Evolutionary conservation across 2,797 vertebrate genomes (phyloP).

Genomic region (Enteromius radiatus): DNA sequence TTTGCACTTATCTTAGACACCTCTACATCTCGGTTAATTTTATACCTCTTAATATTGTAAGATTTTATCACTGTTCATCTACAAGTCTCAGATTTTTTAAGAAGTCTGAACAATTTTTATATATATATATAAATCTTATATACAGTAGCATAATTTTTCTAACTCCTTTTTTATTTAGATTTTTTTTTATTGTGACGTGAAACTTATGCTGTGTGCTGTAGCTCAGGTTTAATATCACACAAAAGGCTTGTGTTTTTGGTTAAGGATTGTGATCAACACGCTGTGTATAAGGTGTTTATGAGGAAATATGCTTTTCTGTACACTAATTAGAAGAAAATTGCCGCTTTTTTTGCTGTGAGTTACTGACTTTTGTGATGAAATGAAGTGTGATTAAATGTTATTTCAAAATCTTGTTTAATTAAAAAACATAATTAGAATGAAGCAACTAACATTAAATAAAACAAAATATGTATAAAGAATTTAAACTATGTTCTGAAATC

Average conservation of each 20-base stretch:
- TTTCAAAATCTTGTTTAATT: neutral
- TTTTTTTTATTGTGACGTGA: neutral
- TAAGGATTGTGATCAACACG: neutral
- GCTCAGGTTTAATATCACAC: conserved; percentile 5
- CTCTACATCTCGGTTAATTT: neutral
- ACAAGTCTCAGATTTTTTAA: neutral
- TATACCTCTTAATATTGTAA: neutral
- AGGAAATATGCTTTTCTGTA: neutral
- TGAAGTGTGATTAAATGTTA: neutral
- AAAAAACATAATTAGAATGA: neutral
- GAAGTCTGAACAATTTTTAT: too few species aligned
- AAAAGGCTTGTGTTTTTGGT: conserved; percentile 3
- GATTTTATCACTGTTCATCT: neutral
- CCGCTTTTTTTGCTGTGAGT: neutral
- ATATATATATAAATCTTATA: too few species aligned
- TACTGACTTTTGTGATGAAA: neutral
- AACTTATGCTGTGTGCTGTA: neutral
- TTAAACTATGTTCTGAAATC: conserved; percentile 1
- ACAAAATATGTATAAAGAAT: neutral
- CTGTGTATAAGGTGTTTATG: neutral
- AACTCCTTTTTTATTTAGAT: neutral
- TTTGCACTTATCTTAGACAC: conserved; percentile 6
- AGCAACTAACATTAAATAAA: neutral
- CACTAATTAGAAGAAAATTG: neutral
- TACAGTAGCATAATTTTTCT: neutral